phyloP scores from a whole-genome alignment of 1,140 invertebrate genomes.

The Conus ventricosus region DNA sequence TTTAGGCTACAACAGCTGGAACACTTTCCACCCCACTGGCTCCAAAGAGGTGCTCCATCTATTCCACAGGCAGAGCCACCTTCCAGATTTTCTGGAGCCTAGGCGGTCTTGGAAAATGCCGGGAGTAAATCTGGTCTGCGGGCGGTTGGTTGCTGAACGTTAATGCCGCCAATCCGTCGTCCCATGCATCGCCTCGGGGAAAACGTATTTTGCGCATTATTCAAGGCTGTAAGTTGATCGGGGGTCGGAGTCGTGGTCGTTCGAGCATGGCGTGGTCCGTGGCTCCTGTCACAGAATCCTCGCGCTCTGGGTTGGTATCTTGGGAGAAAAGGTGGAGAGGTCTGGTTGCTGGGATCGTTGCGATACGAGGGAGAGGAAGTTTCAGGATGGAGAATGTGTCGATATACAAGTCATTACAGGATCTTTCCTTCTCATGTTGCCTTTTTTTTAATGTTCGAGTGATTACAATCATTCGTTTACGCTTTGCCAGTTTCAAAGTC shows the following conservation, averaged over 20 bases:
- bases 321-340: too few relatives aligned
- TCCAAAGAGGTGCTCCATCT: not conserved
- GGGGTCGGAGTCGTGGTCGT: not conserved
- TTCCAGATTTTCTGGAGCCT: not conserved
- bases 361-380: too few relatives aligned
- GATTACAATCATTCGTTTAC: too few relatives aligned
- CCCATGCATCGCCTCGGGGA: not conserved
- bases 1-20: not conserved
- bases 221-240: not conserved
- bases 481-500: too few relatives aligned
- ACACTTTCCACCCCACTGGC: not conserved
- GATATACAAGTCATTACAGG: too few relatives aligned
- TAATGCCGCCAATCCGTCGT: not conserved
- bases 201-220: not conserved
- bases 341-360: too few relatives aligned
- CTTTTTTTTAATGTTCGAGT: too few relatives aligned
- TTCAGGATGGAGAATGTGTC: too few relatives aligned
- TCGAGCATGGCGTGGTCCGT: not conserved
- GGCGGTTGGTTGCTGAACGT: not conserved
- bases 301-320: not conserved
- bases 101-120: not conserved
- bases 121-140: not conserved
- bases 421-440: too few relatives aligned
- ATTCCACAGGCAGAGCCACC: not conserved
- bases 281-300: not conserved